Conservation (phyloP, 2,113 vertebrate genomes). For the Gambusia holbrooki region DNA sequence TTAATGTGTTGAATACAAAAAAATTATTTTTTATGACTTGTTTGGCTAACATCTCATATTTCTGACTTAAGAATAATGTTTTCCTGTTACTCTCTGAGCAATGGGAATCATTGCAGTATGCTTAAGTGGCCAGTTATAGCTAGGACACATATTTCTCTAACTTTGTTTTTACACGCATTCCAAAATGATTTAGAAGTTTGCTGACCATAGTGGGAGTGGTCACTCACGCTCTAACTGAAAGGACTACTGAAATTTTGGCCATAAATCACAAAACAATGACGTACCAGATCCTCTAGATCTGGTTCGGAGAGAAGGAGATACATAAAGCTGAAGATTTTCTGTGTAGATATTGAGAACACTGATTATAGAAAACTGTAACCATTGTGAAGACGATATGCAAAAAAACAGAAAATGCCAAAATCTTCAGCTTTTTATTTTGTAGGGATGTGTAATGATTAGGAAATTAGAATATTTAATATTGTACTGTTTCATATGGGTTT, state of each 20-base stretch:
- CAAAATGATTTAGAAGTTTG: slow-evolving; percentile 3
- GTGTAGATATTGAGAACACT: slow-evolving; percentile 37
- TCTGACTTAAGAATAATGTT: neutral
- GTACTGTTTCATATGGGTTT: too few species aligned
- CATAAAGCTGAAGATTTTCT: slow-evolving; percentile 9
- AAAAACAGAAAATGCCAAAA: slow-evolving; percentile 5
- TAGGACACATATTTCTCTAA: neutral
- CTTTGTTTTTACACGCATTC: slow-evolving; percentile 3
- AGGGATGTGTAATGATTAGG: slow-evolving; percentile 35
- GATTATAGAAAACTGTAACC: slow-evolving; percentile 46
- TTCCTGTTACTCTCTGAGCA: neutral
- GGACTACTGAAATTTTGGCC: slow-evolving; percentile 40
- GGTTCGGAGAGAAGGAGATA: slow-evolving; percentile 35
- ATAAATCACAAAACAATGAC: slow-evolving; percentile 54
- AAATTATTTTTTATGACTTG: neutral
- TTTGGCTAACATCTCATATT: neutral
- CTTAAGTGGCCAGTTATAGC: neutral
- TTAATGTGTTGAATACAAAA: neutral
- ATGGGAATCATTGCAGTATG: neutral
- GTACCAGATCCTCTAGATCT: slow-evolving; percentile 25
- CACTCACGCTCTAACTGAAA: slow-evolving; percentile 16
- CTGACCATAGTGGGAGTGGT: slow-evolving; percentile 22
- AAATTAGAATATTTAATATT: slow-evolving; percentile 40
- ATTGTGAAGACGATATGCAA: slow-evolving; percentile 26
- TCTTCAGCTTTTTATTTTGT: neutral